Base-by-base conservation (phyloP, 2,797 vertebrate species). In the Phataginus tricuspis region DNA sequence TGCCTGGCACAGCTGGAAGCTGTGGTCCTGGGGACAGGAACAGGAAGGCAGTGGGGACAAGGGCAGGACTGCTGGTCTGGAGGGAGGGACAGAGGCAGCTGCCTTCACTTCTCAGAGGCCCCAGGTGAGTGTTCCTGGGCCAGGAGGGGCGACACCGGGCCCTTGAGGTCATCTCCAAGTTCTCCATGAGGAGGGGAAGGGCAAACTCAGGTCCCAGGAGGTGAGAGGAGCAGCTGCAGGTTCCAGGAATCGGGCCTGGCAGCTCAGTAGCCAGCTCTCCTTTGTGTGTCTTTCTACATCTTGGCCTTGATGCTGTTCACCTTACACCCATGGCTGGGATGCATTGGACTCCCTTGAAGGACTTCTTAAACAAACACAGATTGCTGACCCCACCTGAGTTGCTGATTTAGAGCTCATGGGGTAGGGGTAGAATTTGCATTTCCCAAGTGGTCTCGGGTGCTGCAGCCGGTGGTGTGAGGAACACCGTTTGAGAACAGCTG, bases 321-420 rank as follows among this genome's bases (percentile, higher is more conserved):
- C 51, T 16, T 6, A 0, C 0, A 0, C n/a, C 53, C 0, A 0
- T 10, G 74, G 68, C 2, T 23, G 21, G 72, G 72, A 5, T 11
- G 39, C 13, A 1, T 21, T 51, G 23, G 42, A 21, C 4, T 57
- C 63, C 9, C 31, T 12, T 14, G 10, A n/a, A 13, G 37, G 5
- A 15, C 21, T 55, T 3, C 2, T 37, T 16, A n/a, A n/a, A n/a
- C n/a, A 16, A 29, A 16, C 25, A 18, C 21, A 27, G 69, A 11
- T 10, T 42, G 55, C 64, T 29, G 45, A 29, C 31, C n/a, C 45
- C 49, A 16, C 23, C 34, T n/a, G 5, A 23, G 55, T 2, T 51
- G 42, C 69, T 57, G 16, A 7, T 8, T 31, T 16, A 51, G 12
- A 68, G 68, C 15, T 27, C 9, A 45, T 8, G 51, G 31, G 45